Evolutionary conservation across 2,888 invertebrate species (phyloP), one percentile per base, ranked within the genome.

Genomic region (Odontomyia ornata): DNA sequence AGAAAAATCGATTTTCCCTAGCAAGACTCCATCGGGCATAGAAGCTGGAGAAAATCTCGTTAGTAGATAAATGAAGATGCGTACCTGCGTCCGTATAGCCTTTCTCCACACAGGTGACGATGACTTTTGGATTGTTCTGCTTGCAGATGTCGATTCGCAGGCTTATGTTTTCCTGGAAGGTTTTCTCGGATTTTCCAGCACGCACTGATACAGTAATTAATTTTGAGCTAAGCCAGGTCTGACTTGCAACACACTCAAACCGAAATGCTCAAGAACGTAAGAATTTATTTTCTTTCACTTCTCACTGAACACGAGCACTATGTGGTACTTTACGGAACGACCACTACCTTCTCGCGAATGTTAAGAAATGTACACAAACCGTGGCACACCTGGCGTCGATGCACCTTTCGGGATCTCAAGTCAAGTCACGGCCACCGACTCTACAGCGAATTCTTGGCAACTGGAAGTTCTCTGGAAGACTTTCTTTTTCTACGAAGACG

Each of bases 1-100:
- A 36, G 36, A 57, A 73, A 73, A 73, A 73, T 73, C 73, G 73
- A 73, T 73, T 73, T 73, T 73, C 57, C 73, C 73, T 73, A 18
- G 57, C 60, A 43, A 57, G 57, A 15, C 28, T 56, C 52, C 30
- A n/a, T 52, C 28, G 18, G 5, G 73, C 27, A 36, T 21, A 27
- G 73, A 57, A 21, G 69, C 73, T 57, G 73, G 73, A 73, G 73
- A 73, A 73, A 57, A 57, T 73, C 57, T 21, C 15, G 72, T 56
- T 72, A 60, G 43, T 43, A 15, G 43, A 36, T 57, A 72, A 23
- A 47, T 30, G 47, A 69, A 67, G 67, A 67, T 67, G 67, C 73
- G 73, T 73, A 73, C 73, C 73, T 73, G 73, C 73, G 73, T 73
- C 73, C 21, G 60, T 13, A 36, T 73, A 15, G 30, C 73, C 36